These are phyloP conservation scores for Ernsta delagoae DNA, from an alignment of 2,888 invertebrate species.

Conservation along the genomic window DNA sequence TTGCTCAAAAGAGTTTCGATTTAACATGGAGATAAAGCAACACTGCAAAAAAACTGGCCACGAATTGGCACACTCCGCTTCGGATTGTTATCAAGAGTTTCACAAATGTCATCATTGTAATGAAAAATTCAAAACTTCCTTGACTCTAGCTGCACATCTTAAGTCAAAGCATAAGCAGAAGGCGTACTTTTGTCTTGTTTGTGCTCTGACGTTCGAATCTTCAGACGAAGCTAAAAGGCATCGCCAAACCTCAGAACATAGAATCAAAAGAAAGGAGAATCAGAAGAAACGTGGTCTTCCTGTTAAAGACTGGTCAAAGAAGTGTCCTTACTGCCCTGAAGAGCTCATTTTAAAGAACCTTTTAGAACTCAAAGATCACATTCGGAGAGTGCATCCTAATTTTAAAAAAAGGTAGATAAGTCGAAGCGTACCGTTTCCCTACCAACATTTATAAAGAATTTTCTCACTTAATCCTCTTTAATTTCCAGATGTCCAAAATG, in stretches of 20 bases:
- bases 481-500: conserved; percentile 88
- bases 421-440: neutral
- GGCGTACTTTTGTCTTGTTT: conserved; percentile 88
- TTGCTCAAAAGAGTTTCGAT: conserved; percentile 89
- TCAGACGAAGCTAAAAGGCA: conserved; percentile 87
- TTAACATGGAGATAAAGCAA: conserved; percentile 89
- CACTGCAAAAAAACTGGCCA: conserved; percentile 85
- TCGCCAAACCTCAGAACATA: conserved; percentile 87
- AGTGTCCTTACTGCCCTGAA: conserved; percentile 86
- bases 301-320: conserved; percentile 71
- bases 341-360: conserved; percentile 77
- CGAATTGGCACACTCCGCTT: conserved; percentile 77
- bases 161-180: conserved; percentile 85
- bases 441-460: neutral
- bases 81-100: conserved; percentile 87
- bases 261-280: conserved; percentile 81
- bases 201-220: conserved; percentile 86
- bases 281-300: conserved; percentile 64
- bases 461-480: neutral
- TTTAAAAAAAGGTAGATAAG: conserved; percentile 86
- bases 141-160: conserved; percentile 88
- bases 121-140: conserved; percentile 84
- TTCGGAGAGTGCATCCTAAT: conserved; percentile 85
- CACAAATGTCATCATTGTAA: conserved; percentile 86
- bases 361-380: conserved; percentile 86